Percentiles rank a stretch among this genome's conserved stretches.
phyloP scores from a whole-genome alignment of 1,140 invertebrate genomes.

The Aphelinus atriplicis region DNA sequence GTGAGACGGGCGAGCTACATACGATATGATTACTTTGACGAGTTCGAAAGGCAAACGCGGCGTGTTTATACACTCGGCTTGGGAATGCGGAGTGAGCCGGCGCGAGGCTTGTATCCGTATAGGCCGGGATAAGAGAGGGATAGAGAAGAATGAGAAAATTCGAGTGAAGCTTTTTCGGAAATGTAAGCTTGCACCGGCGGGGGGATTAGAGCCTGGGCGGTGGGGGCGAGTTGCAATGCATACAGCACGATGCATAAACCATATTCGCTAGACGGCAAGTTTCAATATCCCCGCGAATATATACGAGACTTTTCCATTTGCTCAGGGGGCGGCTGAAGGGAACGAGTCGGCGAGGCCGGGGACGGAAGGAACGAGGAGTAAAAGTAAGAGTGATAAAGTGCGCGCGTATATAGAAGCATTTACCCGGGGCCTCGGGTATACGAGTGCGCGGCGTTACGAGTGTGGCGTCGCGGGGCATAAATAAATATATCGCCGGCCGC shows the following conservation, averaged over 20 bases:
- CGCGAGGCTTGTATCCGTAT: no score
- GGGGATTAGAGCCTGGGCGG: no score
- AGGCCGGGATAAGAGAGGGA: no score
- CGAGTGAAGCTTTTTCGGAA: no score
- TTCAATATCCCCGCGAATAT: constrained; percentile 33
- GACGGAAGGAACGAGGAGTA: background rate
- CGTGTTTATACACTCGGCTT: no score
- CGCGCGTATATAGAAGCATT: constrained; percentile 21
- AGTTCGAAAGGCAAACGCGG: no score
- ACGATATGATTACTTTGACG: no score
- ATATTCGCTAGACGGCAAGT: constrained; percentile 13
- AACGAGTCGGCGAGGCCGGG: background rate
- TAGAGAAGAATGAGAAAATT: no score
- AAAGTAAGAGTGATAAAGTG: constrained; percentile 30
- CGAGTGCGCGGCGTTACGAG: background rate
- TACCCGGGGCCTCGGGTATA: background rate
- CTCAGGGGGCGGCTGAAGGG: constrained; percentile 5
- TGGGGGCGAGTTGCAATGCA: no score
- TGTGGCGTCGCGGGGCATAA: background rate
- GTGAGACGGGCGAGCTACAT: no score
- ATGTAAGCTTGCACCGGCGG: no score
- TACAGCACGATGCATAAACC: constrained; percentile 27
- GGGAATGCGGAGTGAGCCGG: no score
- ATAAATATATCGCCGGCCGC: background rate
- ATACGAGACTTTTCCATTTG: constrained; percentile 41